Evolutionary conservation across 92 coral and sea anemone species (phyloP).

Genomic region (Actinernus sp.): DNA sequence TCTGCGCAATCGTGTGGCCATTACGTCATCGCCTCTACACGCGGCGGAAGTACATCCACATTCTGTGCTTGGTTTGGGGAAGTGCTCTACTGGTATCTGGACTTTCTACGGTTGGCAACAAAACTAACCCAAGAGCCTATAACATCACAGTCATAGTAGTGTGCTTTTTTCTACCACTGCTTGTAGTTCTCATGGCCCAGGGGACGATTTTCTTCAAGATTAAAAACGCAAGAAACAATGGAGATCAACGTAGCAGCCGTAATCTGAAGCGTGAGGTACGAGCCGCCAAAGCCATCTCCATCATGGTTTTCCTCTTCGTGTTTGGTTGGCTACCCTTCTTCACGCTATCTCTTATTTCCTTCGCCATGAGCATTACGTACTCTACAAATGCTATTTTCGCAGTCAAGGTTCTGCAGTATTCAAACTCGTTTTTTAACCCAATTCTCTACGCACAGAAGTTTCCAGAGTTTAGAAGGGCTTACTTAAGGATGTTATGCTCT

Average conservation of each 20-base stretch:
- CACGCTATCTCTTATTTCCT: constrained; percentile 40
- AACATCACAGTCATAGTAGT: constrained; percentile 67
- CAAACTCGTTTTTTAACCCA: constrained; percentile 62
- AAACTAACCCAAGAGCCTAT: constrained; percentile 37
- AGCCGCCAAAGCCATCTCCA: constrained; percentile 72
- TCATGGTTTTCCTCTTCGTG: constrained; percentile 68
- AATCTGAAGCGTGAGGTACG: constrained; percentile 58
- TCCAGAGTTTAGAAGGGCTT: constrained; percentile 64
- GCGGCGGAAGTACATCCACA: constrained; percentile 46
- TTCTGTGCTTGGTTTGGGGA: constrained; percentile 65
- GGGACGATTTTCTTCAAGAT: constrained; percentile 54
- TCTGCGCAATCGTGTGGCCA: constrained; percentile 87
- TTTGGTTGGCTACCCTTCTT: constrained; percentile 86
- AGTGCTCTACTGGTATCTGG: constrained; percentile 59
- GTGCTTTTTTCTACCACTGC: constrained; percentile 72
- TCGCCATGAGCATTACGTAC: constrained; percentile 12
- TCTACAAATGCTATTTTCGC: constrained; percentile 41
- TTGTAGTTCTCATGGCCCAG: constrained; percentile 62
- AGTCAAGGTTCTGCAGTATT: constrained; percentile 60
- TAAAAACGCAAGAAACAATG: constrained; percentile 4
- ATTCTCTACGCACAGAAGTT: constrained; percentile 69
- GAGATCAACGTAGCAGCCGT: constrained; percentile 24
- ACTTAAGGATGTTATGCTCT: constrained; percentile 24
- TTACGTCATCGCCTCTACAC: constrained; percentile 72
- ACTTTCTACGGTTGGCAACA: constrained; percentile 65